Evolutionary conservation across 2,797 vertebrate genomes (phyloP), one percentile per base, ranked within the genome.

Genomic region (Dicrostonyx torquatus): DNA sequence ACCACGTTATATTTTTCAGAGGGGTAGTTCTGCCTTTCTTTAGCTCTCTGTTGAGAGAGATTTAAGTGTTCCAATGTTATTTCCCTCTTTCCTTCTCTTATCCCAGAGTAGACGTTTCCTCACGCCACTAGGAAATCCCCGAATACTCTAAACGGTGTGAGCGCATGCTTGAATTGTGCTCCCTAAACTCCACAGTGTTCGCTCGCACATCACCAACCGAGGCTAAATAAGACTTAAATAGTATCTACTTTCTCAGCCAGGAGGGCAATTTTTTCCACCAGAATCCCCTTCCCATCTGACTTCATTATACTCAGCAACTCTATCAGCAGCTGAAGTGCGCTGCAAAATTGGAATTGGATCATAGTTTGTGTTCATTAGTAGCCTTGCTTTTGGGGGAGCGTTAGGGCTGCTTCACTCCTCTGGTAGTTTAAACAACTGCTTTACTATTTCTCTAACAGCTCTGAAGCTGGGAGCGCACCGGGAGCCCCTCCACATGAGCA

Each of bases 341-440:
- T 97, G 95, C 96, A 97, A 97, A 97, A 97, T 94, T 91, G 96
- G 96, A 97, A 97, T 96, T 96, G 97, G 97, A 97, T 97, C 98
- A 97, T 45, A 79, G 48, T 88, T 87, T 26, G 24, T 80, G 95
- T 95, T 97, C 93, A 97, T 94, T 95, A 95, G 86, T 89, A 87
- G 60, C 82, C 58, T 83, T 87, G 72, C 80, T 93, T 94, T 95
- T 26, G 48, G 87, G 78, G 76, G 96, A 93, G 53, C 82, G 76
- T 96, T 93, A 90, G 80, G 90, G 94, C 96, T 75, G 86, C 79
- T 94, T 93, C 62, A 95, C 75, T 87, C 90, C 70, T 72, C 20
- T 58, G 55, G 29, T 80, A 86, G 48, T 29, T 96, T 97, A 96
- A 95, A 95, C 90, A 97, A 97, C 94, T 93, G 84, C 95, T 90